A percentile compares a stretch with the other conserved stretches of the same genome.
These are phyloP conservation scores for Poeciliopsis retropinna DNA, from an alignment of 2,113 vertebrate species.

Conservation along the genomic window DNA sequence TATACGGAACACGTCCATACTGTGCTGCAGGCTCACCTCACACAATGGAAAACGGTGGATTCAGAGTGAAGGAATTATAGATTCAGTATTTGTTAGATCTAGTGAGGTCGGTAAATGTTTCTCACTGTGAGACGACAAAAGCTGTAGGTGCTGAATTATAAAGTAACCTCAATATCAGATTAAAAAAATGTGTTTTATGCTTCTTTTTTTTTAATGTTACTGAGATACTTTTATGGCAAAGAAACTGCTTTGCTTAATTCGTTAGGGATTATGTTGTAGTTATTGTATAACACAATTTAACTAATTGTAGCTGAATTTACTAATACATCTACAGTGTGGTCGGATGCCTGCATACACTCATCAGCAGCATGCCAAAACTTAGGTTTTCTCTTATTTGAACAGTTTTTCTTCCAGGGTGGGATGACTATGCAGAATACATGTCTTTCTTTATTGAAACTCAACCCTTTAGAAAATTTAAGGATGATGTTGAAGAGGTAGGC, in stretches of 20 bases:
- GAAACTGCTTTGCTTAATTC: slow-evolving; percentile 46
- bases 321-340: slow-evolving; percentile 31
- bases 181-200: slow-evolving; percentile 11
- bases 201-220: slow-evolving; percentile 28
- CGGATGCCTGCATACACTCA: not conserved
- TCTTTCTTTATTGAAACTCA: not conserved
- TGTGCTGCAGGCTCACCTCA: slow-evolving; percentile 22
- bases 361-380: not conserved
- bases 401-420: not conserved
- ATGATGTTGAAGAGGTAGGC: not conserved
- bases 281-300: slow-evolving; percentile 75
- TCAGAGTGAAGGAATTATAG: slow-evolving; percentile 37
- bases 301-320: slow-evolving; percentile 47
- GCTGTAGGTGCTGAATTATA: slow-evolving; percentile 55
- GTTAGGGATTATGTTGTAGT: slow-evolving; percentile 71
- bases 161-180: slow-evolving; percentile 42
- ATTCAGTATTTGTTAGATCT: slow-evolving; percentile 52
- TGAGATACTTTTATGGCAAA: slow-evolving; percentile 45
- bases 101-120: slow-evolving; percentile 61
- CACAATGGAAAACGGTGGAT: slow-evolving; percentile 37
- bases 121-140: slow-evolving; percentile 63
- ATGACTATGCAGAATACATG: too few species aligned
- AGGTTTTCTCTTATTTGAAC: not conserved
- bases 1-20: slow-evolving; percentile 25
- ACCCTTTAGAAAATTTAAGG: not conserved